Evolutionary conservation across 2,113 vertebrate species (phyloP), one percentile per base, ranked within the genome.

Genomic region (Dolichotis patagonum): DNA sequence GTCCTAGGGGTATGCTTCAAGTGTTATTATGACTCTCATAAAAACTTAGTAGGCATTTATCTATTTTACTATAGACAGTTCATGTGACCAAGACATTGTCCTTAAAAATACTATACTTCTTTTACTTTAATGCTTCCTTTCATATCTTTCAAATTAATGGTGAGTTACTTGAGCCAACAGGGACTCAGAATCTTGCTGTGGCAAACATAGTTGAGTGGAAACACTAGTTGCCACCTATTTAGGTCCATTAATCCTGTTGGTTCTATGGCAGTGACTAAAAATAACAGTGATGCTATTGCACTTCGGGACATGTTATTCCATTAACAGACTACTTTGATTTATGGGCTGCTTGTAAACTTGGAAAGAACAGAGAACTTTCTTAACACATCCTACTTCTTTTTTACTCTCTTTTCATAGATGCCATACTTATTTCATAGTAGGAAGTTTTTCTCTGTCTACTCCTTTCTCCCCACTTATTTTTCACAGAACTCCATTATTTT

Each of bases 21-120:
- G 35, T 93, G 49, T 30, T 10, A 80, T 65, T 75, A 81, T 1
- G 75, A 75, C 43, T 69, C 8, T 62, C n/a, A 71, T 19, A 49
- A 60, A 95, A 89, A 56, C 46, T 49, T 91, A 87, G 77, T 56
- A 86, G 49, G n/a, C 58, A 85, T 85, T 52, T 49, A 87, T 87
- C 24, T 78, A 84, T 84, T 84, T 92, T 78, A 84, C 58, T 46
- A 60, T 56, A 58, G 13, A 82, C 17, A 65, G 13, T 52, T 91
- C 20, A 62, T 14, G 2, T 84, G 78, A 41, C 60, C 38, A 62
- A 77, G 28, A 84, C 17, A 63, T 43, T 43, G 24, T 88, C 84
- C 88, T 62, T 14, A 63, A 52, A 95, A 92, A 71, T 71, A 69
- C 13, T 88, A 24, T 60, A 22, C 19, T 65, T 87, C 41, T 49